A percentile compares a stretch with the other conserved stretches of the same genome.
These are phyloP conservation scores for Onthophagus sagittarius DNA, from an alignment of 2,888 invertebrate genomes.

Conservation along the genomic window DNA sequence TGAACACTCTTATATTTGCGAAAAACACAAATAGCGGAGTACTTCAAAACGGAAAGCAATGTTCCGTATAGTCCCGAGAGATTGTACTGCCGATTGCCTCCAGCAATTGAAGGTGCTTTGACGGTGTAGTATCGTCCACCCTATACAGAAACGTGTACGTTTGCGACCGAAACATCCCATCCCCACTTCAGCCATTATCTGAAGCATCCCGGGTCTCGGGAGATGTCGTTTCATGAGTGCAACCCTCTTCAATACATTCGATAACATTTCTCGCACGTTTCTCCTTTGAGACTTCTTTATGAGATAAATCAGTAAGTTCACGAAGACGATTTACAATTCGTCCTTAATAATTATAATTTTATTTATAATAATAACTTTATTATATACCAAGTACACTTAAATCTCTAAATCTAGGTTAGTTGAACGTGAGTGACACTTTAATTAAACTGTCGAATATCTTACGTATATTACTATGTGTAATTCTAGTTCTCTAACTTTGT, in stretches of 20 bases:
- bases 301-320: constrained; percentile 1
- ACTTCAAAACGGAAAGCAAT: background rate
- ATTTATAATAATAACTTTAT: too few relatives aligned
- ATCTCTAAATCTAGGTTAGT: background rate
- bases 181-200: background rate
- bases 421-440: background rate
- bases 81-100: background rate
- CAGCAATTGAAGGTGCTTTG: constrained; percentile 9
- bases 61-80: background rate
- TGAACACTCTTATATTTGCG: too few relatives aligned
- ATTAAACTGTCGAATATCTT: background rate
- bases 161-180: background rate
- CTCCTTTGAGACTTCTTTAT: background rate
- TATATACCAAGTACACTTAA: background rate
- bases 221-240: constrained; percentile 3
- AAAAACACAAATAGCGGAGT: too few relatives aligned
- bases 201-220: background rate
- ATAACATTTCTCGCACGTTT: constrained; percentile 4
- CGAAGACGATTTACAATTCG: background rate
- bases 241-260: background rate
- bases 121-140: background rate
- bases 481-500: background rate
- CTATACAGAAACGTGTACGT: background rate
- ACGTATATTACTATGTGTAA: background rate
- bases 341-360: too few relatives aligned